Conservation (phyloP, 1,140 invertebrate species). For the Papilio polytes region DNA sequence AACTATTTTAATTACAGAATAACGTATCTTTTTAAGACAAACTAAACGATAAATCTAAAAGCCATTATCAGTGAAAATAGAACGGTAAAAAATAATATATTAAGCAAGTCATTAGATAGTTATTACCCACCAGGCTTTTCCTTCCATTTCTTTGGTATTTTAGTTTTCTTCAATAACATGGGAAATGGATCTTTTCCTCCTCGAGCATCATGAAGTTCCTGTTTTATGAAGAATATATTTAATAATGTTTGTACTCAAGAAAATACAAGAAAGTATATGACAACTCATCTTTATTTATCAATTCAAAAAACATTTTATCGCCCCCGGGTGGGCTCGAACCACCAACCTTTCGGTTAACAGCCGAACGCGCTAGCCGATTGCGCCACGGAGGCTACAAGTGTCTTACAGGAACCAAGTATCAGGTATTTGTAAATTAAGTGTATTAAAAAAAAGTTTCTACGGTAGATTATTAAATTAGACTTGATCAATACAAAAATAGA, state of each 20-base stretch:
- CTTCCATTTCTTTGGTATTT: constrained; percentile 91
- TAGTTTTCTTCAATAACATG: constrained; percentile 89
- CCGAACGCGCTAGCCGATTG: background rate
- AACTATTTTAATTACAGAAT: background rate
- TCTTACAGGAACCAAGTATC: too few relatives aligned
- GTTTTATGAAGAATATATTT: constrained; percentile 18
- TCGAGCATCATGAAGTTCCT: constrained; percentile 87
- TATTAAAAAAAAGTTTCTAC: too few relatives aligned
- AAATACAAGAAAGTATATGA: too few relatives aligned
- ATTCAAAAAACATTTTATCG: too few relatives aligned
- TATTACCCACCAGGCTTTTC: constrained; percentile 84
- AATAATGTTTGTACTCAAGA: too few relatives aligned
- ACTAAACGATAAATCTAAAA: background rate
- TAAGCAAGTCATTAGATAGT: background rate
- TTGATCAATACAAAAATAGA: too few relatives aligned
- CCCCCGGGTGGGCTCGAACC: background rate
- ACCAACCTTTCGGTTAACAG: too few relatives aligned
- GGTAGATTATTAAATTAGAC: too few relatives aligned
- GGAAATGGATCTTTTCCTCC: constrained; percentile 90
- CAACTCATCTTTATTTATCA: too few relatives aligned
- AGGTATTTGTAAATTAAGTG: too few relatives aligned
- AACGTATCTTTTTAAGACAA: background rate
- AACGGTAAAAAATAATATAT: too few relatives aligned
- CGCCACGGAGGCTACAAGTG: background rate
- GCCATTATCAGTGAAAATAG: too few relatives aligned